phyloP scores from a whole-genome alignment of 2,797 vertebrate species.

The Rhinoraja longicauda region DNA sequence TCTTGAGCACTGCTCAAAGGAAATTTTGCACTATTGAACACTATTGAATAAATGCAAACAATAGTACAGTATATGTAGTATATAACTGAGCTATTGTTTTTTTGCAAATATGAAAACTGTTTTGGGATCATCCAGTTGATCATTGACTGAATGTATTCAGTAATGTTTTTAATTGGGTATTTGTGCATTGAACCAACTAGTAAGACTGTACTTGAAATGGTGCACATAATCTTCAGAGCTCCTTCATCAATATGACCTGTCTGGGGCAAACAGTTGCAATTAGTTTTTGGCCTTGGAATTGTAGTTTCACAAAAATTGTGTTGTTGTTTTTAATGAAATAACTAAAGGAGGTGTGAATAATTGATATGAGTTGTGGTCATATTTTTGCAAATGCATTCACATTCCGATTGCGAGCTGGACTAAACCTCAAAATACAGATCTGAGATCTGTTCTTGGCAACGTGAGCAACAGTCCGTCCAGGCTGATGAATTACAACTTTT shows the following conservation, averaged over 20 bases:
- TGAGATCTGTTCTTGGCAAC: neutral
- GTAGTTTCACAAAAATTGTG: neutral
- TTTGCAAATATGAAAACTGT: neutral
- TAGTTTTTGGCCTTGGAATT: neutral
- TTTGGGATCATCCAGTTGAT: neutral
- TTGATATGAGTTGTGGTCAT: neutral
- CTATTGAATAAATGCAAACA: no score
- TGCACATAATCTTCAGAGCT: neutral
- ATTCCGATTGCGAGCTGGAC: neutral
- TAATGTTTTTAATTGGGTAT: neutral
- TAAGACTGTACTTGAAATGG: neutral
- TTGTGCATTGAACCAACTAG: neutral
- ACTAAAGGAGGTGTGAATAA: neutral
- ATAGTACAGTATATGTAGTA: neutral
- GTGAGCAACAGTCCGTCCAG: neutral
- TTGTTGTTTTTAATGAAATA: neutral
- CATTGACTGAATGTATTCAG: neutral
- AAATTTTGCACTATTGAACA: neutral
- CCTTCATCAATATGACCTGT: neutral
- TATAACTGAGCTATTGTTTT: neutral
- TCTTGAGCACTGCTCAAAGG: neutral
- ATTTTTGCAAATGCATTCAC: neutral
- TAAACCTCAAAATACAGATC: neutral
- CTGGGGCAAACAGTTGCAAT: neutral
- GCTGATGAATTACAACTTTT: neutral